Evolutionary conservation across 2,888 invertebrate genomes (phyloP).

Genomic region (Drosophila hawaiiensis): DNA sequence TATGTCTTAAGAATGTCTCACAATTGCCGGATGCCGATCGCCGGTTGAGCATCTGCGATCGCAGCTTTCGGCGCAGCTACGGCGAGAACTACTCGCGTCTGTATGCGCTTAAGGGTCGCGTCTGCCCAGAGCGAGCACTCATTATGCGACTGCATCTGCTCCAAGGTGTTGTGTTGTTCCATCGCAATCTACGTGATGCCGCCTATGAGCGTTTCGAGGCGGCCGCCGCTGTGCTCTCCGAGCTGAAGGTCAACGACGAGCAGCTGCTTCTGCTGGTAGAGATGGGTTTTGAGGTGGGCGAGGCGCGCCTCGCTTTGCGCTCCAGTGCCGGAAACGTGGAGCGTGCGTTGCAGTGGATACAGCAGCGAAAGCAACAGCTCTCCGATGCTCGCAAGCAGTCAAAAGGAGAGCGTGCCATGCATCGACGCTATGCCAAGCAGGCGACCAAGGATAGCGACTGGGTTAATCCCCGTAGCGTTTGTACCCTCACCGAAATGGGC

Average conservation of each 20-base stretch:
- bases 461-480: slow-evolving; percentile 84
- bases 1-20: slow-evolving; percentile 89
- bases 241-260: slow-evolving; percentile 87
- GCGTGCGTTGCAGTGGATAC: slow-evolving; percentile 89
- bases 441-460: slow-evolving; percentile 65
- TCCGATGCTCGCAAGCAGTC: slow-evolving; percentile 86
- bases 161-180: slow-evolving; percentile 92
- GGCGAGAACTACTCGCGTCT: slow-evolving; percentile 89
- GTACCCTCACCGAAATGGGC: slow-evolving; percentile 89
- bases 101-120: slow-evolving; percentile 87
- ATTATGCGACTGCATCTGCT: slow-evolving; percentile 92
- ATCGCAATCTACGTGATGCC: slow-evolving; percentile 89
- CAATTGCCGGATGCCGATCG: slow-evolving; percentile 91
- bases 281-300: slow-evolving; percentile 89
- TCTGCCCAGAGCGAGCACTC: slow-evolving; percentile 89
- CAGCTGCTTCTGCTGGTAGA: slow-evolving; percentile 86
- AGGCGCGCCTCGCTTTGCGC: slow-evolving; percentile 90
- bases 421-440: slow-evolving; percentile 29
- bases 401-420: slow-evolving; percentile 85
- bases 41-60: slow-evolving; percentile 89
- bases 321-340: slow-evolving; percentile 87
- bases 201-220: slow-evolving; percentile 87
- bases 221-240: slow-evolving; percentile 88
- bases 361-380: slow-evolving; percentile 86
- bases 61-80: slow-evolving; percentile 88